Base-by-base conservation (phyloP, 2,888 invertebrate species). In the Sminthurinus aureus region DNA sequence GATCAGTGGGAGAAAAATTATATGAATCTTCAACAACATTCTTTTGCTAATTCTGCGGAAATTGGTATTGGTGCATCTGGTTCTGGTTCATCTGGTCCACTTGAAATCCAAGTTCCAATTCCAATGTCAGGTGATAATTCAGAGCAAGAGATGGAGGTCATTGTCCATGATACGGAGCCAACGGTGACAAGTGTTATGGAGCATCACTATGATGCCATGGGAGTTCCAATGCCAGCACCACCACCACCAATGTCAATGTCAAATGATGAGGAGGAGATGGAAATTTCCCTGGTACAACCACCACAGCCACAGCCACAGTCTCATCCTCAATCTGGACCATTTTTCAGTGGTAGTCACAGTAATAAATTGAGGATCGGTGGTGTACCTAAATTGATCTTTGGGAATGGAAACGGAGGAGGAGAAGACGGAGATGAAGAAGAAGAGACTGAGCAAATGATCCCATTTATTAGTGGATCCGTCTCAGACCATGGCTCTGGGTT, bases 1-100 rank as follows among this genome's bases (percentile, higher is more conserved):
- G 82, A 82, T 52, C 74, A 82, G n/a, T 86, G 86, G 86, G 86
- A 86, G 66, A 81, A 86, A 26, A 85, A 86, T 78, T 86, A 86
- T 69, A 86, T 86, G 86, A 85, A 86, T 67, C 80, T 86, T 3
- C 85, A 85, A 64, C 85, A 86, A 73, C 83, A 84, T 26, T 86
- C 85, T n/a, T 86, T 86, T 52, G 83, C 79, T 64, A 24, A 66
- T 66, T 11, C 22, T 58, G 74, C 38, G 13, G 52, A 76, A 13
- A 26, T 8, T 52, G 26, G 71, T 58, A 58, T 24, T 71, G 11
- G 26, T 24, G n/a, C n/a, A n/a, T 26, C 6, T 24, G 71, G 24
- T 26, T 13, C 8, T 26, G 24, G 26, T 71, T 24, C 71, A 71
- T 18, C 71, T 18, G 38, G 38, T 38, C 38, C 38, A 38, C 38